Conservation (phyloP, 2,888 invertebrate genomes). For the Leptinotarsa juncta region DNA sequence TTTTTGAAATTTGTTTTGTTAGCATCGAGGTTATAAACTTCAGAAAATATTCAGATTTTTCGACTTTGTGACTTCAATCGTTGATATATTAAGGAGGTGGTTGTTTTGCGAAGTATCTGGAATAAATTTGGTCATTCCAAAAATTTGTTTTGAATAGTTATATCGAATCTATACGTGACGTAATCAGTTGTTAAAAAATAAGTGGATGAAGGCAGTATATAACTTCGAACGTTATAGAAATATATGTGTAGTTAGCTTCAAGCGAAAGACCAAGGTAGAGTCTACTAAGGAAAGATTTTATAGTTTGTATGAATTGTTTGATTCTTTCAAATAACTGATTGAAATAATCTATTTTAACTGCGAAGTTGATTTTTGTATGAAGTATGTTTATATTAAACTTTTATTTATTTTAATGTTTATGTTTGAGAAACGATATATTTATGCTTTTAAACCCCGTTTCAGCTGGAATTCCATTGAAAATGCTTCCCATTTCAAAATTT, state of each 20-base stretch:
- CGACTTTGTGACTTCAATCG: background rate
- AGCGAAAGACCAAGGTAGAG: background rate
- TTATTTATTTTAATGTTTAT: constrained; percentile 19
- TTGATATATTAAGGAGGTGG: background rate
- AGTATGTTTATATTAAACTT: constrained; percentile 18
- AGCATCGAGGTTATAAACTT: background rate
- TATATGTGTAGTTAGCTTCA: constrained; percentile 8
- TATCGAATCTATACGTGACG: constrained; percentile 4
- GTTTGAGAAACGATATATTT: constrained; percentile 2
- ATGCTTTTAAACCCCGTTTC: background rate
- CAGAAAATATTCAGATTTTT: background rate
- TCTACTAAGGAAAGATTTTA: background rate
- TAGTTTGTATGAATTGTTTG: background rate
- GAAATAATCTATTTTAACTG: background rate
- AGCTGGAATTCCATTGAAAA: background rate
- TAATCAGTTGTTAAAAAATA: constrained; percentile 12
- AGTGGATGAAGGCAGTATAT: background rate
- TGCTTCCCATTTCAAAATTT: background rate
- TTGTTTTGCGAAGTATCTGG: background rate
- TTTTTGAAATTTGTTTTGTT: constrained; percentile 11
- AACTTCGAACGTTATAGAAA: constrained; percentile 7
- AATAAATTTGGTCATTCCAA: background rate
- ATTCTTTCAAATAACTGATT: background rate
- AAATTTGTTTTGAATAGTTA: background rate
- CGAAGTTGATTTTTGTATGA: background rate